These are phyloP conservation scores for Zaprionus africanus DNA, from an alignment of 1,140 invertebrate genomes.

Conservation along the genomic window DNA sequence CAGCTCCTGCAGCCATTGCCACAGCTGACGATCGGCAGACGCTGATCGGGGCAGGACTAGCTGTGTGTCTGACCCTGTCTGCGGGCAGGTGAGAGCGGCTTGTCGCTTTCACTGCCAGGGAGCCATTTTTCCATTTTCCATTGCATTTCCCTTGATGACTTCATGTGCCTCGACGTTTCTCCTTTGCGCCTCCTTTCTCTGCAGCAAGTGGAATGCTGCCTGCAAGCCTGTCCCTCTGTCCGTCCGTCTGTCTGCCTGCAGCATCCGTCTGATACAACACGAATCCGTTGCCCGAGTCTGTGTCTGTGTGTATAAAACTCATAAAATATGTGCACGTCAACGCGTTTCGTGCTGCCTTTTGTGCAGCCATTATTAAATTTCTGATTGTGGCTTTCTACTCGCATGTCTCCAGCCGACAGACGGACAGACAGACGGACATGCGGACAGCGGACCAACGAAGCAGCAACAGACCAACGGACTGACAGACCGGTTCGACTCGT, in stretches of 20 bases:
- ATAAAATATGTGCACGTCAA: constrained; percentile 83
- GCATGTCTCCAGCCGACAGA: constrained; percentile 57
- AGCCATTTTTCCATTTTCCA: constrained; percentile 41
- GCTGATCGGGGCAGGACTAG: constrained; percentile 33
- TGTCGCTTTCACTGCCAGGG: constrained; percentile 43
- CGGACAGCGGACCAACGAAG: constrained; percentile 31
- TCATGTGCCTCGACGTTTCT: constrained; percentile 52
- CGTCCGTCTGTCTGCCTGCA: constrained; percentile 11
- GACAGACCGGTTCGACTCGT: constrained; percentile 73
- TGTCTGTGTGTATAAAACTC: constrained; percentile 68
- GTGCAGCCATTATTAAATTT: constrained; percentile 83
- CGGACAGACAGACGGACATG: not conserved
- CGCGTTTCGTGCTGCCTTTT: constrained; percentile 75
- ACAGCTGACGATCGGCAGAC: constrained; percentile 57
- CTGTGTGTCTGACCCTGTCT: not conserved
- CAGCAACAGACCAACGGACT: constrained; percentile 37
- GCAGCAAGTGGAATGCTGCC: constrained; percentile 44
- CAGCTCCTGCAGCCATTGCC: constrained; percentile 42
- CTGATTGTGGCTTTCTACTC: constrained; percentile 83
- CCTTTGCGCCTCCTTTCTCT: constrained; percentile 39
- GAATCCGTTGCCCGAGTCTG: constrained; percentile 37
- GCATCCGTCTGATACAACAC: constrained; percentile 69
- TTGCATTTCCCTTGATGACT: constrained; percentile 64
- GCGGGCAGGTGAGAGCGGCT: constrained; percentile 53
- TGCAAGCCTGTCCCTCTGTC: constrained; percentile 1